Conservation (phyloP, 2,113 vertebrate species). For the Lasiurus cinereus region DNA sequence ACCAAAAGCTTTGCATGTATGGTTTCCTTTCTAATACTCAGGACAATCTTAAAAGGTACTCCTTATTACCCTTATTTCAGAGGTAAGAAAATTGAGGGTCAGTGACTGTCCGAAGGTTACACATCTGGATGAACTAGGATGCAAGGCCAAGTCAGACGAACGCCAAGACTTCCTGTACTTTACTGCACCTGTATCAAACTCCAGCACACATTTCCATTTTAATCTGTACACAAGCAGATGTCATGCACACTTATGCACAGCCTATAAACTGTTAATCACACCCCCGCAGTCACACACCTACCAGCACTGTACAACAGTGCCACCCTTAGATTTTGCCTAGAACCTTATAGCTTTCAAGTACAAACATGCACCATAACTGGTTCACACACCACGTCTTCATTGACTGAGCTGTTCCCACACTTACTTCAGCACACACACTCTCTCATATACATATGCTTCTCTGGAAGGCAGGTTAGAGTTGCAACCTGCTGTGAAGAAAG, state of each 20-base stretch:
- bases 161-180: background rate
- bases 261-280: slow-evolving; percentile 37
- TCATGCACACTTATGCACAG: background rate
- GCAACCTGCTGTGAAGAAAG: background rate
- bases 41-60: background rate
- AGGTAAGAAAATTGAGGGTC: slow-evolving; percentile 27
- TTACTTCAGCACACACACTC: background rate
- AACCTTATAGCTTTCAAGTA: slow-evolving; percentile 68
- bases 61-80: background rate
- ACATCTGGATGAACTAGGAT: background rate
- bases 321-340: slow-evolving; percentile 64
- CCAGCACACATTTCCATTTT: background rate
- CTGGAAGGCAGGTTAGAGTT: background rate
- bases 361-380: slow-evolving; percentile 17
- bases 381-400: background rate
- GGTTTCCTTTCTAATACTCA: background rate
- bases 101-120: background rate
- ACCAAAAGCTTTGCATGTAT: background rate
- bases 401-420: slow-evolving; percentile 66
- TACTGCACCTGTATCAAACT: background rate
- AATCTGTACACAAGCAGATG: slow-evolving; percentile 10
- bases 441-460: background rate
- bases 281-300: slow-evolving; percentile 15
- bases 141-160: background rate
- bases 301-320: slow-evolving; percentile 66